These are phyloP conservation scores for Canis aureus DNA, from an alignment of 2,113 vertebrate genomes.

Conservation along the genomic window DNA sequence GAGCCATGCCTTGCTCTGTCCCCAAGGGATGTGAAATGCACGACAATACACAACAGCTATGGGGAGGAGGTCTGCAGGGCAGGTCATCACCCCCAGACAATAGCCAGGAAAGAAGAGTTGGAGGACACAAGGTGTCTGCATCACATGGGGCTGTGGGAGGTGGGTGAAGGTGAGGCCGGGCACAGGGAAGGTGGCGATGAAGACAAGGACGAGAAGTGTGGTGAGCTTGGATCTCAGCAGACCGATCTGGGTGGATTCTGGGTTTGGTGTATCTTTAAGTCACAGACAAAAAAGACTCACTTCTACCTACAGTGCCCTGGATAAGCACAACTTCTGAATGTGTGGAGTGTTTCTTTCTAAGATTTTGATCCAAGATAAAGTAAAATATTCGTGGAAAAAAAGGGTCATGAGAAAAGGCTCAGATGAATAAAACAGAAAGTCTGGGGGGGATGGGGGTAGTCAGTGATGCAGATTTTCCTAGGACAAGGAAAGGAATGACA, in stretches of 20 bases:
- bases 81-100: not conserved
- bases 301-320: not conserved
- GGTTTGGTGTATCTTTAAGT: not conserved
- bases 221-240: not conserved
- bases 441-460: not conserved
- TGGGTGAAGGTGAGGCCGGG: fast-evolving
- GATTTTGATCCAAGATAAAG: not conserved
- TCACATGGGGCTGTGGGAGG: not conserved
- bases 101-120: not conserved
- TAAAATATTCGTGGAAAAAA: not conserved
- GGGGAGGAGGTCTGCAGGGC: too few relatives aligned
- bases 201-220: fast-evolving
- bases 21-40: not conserved
- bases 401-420: not conserved
- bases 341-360: not conserved
- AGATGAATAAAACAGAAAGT: not conserved
- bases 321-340: not conserved
- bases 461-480: not conserved
- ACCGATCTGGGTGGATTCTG: not conserved
- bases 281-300: not conserved
- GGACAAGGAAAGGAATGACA: not conserved
- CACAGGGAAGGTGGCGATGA: not conserved
- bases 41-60: too few relatives aligned
- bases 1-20: not conserved
- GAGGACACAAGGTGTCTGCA: fast-evolving